Conservation (phyloP, 2,888 invertebrate genomes). For the Melanargia galathea region DNA sequence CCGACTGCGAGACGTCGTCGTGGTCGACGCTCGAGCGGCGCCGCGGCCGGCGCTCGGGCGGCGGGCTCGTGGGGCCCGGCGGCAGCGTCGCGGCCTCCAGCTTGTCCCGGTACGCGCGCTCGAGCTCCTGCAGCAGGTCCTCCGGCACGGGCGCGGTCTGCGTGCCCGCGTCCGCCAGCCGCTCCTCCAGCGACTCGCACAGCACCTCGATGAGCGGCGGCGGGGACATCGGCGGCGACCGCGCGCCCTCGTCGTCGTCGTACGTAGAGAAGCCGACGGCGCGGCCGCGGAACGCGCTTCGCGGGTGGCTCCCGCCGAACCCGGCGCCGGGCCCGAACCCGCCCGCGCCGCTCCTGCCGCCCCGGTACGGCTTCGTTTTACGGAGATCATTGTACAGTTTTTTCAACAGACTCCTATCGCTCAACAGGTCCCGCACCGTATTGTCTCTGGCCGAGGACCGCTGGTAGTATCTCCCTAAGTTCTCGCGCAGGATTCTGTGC, state of each 20-base stretch:
- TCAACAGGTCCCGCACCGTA: constrained; percentile 87
- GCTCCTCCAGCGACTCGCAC: constrained; percentile 82
- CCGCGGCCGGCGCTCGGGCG: constrained; percentile 70
- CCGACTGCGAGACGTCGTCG: constrained; percentile 92
- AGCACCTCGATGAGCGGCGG: constrained; percentile 87
- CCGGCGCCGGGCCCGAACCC: constrained; percentile 58
- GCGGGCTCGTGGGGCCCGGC: constrained; percentile 70
- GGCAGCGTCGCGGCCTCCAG: constrained; percentile 72
- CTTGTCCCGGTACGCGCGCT: constrained; percentile 71
- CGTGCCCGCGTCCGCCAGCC: constrained; percentile 77
- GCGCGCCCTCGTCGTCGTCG: constrained; percentile 57
- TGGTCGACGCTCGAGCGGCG: constrained; percentile 91
- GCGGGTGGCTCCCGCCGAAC: constrained; percentile 70
- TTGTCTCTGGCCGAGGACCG: constrained; percentile 85
- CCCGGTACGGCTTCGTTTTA: constrained; percentile 83
- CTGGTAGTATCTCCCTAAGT: constrained; percentile 85
- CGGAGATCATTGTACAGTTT: constrained; percentile 88
- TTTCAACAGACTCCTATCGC: constrained; percentile 87
- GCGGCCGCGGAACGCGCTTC: constrained; percentile 57
- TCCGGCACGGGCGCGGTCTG: constrained; percentile 85
- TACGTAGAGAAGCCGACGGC: constrained; percentile 52
- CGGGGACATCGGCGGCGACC: constrained; percentile 79
- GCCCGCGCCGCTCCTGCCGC: constrained; percentile 65
- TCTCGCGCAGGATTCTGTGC: constrained; percentile 84
- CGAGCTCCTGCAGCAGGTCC: constrained; percentile 75